Evolutionary conservation across 2,113 vertebrate species (phyloP).

Genomic region (Alouatta palliata): DNA sequence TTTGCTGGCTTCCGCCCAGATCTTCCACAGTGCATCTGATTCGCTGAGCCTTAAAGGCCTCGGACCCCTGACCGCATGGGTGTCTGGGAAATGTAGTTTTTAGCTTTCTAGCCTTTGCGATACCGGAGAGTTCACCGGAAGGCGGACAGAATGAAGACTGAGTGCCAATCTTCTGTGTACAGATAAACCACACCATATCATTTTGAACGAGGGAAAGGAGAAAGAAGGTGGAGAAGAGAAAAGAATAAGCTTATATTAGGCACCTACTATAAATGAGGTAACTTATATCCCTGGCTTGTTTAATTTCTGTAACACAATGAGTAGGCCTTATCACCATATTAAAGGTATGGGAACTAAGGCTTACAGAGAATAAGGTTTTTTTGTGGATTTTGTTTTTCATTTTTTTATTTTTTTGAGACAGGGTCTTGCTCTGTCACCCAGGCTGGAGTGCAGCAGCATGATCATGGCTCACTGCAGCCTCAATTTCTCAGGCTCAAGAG

Average conservation of each 20-base stretch:
- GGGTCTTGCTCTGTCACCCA: no score
- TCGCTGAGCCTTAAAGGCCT: neutral
- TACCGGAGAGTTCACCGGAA: neutral
- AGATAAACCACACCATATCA: neutral
- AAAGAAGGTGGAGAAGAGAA: neutral
- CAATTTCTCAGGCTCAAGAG: no score
- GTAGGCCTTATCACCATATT: neutral
- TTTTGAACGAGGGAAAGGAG: neutral
- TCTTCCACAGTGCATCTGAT: neutral
- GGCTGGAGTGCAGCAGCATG: no score
- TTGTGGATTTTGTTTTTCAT: no score
- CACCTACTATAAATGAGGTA: neutral
- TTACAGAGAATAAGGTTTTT: neutral
- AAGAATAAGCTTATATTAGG: neutral
- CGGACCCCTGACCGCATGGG: neutral
- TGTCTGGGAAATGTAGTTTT: constrained; percentile 22
- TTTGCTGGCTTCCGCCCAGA: neutral
- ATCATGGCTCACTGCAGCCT: no score
- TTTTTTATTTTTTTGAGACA: no score
- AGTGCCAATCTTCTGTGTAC: neutral
- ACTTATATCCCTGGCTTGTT: neutral
- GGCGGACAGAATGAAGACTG: neutral
- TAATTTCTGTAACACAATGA: neutral
- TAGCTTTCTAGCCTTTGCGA: neutral
- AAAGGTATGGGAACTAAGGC: neutral